These are phyloP conservation scores for Tetrapedia diversipes DNA, from an alignment of 2,888 invertebrate species.

Conservation along the genomic window DNA sequence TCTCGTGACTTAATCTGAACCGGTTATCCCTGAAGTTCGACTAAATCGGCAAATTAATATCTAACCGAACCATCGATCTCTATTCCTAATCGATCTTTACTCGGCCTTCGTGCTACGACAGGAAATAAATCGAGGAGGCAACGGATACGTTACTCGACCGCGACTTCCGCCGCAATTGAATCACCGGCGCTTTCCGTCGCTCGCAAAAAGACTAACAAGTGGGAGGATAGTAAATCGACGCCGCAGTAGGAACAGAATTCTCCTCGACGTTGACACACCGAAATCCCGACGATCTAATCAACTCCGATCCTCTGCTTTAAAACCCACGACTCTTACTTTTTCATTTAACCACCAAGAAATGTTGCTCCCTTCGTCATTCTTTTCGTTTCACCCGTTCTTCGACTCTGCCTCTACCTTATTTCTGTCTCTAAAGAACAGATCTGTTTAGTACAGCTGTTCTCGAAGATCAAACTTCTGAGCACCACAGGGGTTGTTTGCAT, in stretches of 20 bases:
- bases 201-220: constrained; percentile 55
- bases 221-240: constrained; percentile 56
- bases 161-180: constrained; percentile 61
- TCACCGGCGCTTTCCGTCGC: constrained; percentile 37
- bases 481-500: too few species aligned
- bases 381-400: background rate
- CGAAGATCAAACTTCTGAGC: too few species aligned
- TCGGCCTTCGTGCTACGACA: constrained; percentile 20
- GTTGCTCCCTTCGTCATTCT: background rate
- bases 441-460: too few species aligned
- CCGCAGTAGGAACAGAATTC: constrained; percentile 41
- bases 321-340: background rate
- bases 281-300: constrained; percentile 41
- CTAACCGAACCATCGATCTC: constrained; percentile 46
- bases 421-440: too few species aligned
- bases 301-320: constrained; percentile 24
- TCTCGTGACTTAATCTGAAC: background rate
- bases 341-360: background rate
- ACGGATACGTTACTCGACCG: constrained; percentile 55
- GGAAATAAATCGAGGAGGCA: constrained; percentile 59
- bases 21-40: background rate
- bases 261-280: constrained; percentile 50
- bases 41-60: constrained; percentile 11
- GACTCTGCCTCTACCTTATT: background rate
- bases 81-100: constrained; percentile 48